These are phyloP conservation scores for Euzophera pinguis DNA, from an alignment of 2,888 invertebrate genomes.

Conservation along the genomic window DNA sequence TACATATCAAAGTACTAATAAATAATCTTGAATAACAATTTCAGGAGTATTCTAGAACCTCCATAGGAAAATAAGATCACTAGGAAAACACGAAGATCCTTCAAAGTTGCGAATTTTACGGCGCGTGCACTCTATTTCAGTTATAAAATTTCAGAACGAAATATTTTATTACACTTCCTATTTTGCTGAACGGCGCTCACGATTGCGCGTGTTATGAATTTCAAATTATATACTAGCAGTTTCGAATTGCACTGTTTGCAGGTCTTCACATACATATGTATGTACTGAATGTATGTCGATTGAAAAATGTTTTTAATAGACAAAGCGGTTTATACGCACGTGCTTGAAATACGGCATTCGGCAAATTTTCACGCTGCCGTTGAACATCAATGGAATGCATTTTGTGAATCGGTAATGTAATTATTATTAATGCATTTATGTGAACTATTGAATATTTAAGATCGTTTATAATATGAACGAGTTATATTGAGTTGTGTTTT, in stretches of 20 bases:
- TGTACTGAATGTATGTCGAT: constrained; percentile 9
- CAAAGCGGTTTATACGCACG: constrained; percentile 8
- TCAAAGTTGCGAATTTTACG: constrained; percentile 41
- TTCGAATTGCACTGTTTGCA: constrained; percentile 39
- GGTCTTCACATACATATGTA: constrained; percentile 21
- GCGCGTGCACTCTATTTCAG: constrained; percentile 58
- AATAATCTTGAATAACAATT: too few relatives aligned
- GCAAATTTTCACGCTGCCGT: neutral
- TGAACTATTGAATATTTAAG: neutral
- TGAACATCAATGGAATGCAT: neutral
- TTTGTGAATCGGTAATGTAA: neutral
- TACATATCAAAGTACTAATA: too few relatives aligned
- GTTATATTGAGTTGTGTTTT: too few relatives aligned
- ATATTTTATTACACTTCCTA: constrained; percentile 65
- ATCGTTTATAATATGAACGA: too few relatives aligned
- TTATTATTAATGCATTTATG: neutral
- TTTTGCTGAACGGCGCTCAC: constrained; percentile 62
- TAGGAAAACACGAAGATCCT: neutral
- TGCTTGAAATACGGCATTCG: constrained; percentile 2
- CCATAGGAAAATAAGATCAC: neutral
- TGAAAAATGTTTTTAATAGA: constrained; percentile 12
- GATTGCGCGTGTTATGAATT: constrained; percentile 65
- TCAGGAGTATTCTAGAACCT: neutral
- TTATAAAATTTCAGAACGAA: constrained; percentile 60
- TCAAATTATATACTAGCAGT: constrained; percentile 50